phyloP scores from a whole-genome alignment of 2,113 vertebrate genomes.

The Hyla sarda region DNA sequence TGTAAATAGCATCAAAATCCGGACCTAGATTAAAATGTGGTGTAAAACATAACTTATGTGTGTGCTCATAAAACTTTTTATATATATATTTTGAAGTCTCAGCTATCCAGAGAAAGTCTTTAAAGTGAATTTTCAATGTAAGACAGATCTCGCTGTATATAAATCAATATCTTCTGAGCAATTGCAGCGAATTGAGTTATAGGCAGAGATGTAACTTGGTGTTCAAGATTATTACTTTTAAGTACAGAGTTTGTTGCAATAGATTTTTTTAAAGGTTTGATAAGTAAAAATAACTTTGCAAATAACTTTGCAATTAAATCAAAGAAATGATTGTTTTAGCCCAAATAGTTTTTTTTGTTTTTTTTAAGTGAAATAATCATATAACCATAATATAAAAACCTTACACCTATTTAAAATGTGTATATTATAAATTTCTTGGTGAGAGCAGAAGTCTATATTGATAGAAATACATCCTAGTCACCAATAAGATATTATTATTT shows the following conservation, averaged over 20 bases:
- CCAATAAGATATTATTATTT: too few relatives aligned
- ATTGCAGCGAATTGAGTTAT: slow-evolving; percentile 34
- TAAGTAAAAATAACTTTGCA: neutral
- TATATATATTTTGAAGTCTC: neutral
- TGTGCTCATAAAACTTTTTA: neutral
- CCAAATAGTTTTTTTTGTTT: neutral
- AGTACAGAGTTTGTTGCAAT: slow-evolving; percentile 38
- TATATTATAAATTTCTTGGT: neutral
- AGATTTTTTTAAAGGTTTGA: slow-evolving; percentile 13
- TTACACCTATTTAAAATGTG: neutral
- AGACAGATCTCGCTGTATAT: slow-evolving; percentile 10
- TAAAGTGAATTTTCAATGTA: slow-evolving; percentile 38
- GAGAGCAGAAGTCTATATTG: neutral
- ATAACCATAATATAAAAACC: neutral
- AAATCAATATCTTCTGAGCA: slow-evolving; percentile 37
- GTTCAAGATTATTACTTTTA: slow-evolving; percentile 41
- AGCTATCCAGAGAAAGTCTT: slow-evolving; percentile 18
- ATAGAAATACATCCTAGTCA: neutral
- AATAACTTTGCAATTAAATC: neutral
- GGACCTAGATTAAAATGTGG: neutral
- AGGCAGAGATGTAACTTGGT: slow-evolving; percentile 34
- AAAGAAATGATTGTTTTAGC: neutral
- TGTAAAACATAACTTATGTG: neutral
- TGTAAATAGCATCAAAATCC: neutral
- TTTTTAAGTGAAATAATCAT: neutral